Base-by-base conservation (phyloP, 30 jellyfish, hydroid and myxozoan genomes). In the Turritopsis rubra region DNA sequence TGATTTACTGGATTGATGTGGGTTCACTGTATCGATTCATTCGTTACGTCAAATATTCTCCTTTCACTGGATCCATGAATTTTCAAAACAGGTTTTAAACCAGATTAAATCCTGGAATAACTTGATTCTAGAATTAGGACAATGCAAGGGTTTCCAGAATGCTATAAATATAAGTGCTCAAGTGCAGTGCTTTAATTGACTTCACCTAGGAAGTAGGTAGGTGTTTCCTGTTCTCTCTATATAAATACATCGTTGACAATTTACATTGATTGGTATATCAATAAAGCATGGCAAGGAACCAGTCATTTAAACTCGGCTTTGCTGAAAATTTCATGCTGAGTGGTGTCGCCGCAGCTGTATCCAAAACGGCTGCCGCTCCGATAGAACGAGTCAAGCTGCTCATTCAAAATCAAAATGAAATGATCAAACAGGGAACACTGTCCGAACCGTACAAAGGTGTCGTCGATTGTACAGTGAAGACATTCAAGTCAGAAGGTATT, bases 301-400 rank as follows among this genome's bases (percentile, higher is more conserved):
- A 68, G 30, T n/a, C 28, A 19, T 68, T 68, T 27, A 85, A 31
- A 22, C 88, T 89, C 29, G 85, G 96, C 60, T 91, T 91, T 81
- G 97, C 97, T 79, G 97, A 91, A 80, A 91, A 91, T 85, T 91
- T 91, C 76, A 89, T 85, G 72, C 90, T 91, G 52, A 87, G 97
- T 66, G 97, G 97, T 53, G 95, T 91, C 29, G 97, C 97, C 13
- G 97, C 97, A 21, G 80, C 85, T 23, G 85, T 91, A 74, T 91
- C 97, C 54, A 91, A 91, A 76, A 87, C 97, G 66, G 96, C 93
- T 76, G 97, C 97, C 53, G 97, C 97, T 23, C 97, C 97, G 0
- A 86, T 91, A 65, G 97, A 91, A 79, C 89, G 97, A 23, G 96
- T 91, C 52, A 91, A 91, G 71, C 84, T 91, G 21, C 83, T 91